These are phyloP conservation scores for Coccyzus lansbergi DNA, from an alignment of 2,797 vertebrate genomes.

Conservation along the genomic window DNA sequence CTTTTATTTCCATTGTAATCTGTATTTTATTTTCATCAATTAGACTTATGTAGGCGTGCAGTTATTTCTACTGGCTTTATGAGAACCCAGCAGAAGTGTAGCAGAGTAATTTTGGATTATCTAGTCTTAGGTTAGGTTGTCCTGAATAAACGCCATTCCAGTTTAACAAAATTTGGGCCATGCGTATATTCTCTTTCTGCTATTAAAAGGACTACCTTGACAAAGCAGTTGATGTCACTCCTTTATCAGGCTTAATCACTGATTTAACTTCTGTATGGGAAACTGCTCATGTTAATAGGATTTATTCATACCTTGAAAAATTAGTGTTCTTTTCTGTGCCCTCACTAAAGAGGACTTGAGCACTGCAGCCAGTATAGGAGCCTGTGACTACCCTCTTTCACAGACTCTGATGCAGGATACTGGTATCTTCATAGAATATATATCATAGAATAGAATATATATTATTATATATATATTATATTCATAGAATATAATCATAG, in stretches of 20 bases:
- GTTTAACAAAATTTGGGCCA: background rate
- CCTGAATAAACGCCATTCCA: background rate
- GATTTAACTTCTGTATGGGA: background rate
- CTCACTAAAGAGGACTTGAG: background rate
- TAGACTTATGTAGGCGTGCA: background rate
- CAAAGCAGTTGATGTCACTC: background rate
- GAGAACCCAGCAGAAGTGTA: background rate
- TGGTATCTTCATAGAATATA: too few species aligned
- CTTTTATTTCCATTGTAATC: background rate
- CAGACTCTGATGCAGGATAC: background rate
- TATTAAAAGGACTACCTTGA: background rate
- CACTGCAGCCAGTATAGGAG: background rate
- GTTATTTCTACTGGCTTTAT: background rate
- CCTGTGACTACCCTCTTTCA: background rate
- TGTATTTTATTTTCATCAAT: background rate
- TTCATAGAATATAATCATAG: too few species aligned
- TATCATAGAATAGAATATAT: too few species aligned
- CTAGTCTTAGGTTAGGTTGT: background rate
- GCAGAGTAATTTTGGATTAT: background rate
- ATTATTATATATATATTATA: too few species aligned
- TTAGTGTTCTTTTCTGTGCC: background rate
- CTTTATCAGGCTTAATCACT: background rate
- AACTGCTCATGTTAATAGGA: background rate
- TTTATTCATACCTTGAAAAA: slow-evolving; percentile 1
- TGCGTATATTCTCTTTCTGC: background rate